Percentiles rank a stretch among this genome's conserved stretches.
These are phyloP conservation scores for Anneissia japonica DNA, from an alignment of 35 echinoderm and acorn worm species.

Conservation along the genomic window DNA sequence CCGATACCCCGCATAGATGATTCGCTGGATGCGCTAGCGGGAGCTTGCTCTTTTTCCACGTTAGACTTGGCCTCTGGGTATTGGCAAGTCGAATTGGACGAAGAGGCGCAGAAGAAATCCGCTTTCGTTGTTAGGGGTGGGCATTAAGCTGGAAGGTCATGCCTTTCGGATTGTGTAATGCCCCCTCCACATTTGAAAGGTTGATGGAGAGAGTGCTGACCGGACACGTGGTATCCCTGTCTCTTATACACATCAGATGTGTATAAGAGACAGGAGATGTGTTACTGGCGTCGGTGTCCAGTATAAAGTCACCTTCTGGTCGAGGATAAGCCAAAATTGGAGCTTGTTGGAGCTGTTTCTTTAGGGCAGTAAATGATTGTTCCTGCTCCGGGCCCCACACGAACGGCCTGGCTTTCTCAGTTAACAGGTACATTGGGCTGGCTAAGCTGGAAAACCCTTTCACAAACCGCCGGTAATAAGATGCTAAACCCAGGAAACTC, in stretches of 20 bases:
- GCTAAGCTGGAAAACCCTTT: slow-evolving; percentile 32
- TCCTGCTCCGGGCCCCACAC: slow-evolving; percentile 22
- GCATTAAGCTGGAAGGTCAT: slow-evolving; percentile 45
- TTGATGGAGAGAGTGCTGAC: slow-evolving; percentile 40
- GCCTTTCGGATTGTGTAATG: slow-evolving; percentile 54
- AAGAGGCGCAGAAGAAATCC: slow-evolving; percentile 36
- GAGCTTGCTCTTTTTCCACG: slow-evolving; percentile 52
- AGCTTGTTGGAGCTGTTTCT: slow-evolving; percentile 11
- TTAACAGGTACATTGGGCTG: slow-evolving; percentile 27
- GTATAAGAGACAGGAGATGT: slow-evolving; percentile 7
- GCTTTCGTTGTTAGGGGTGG: slow-evolving; percentile 56
- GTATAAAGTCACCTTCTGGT: slow-evolving; percentile 7
- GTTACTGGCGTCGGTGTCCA: slow-evolving; percentile 60
- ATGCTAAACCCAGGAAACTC: slow-evolving; percentile 40
- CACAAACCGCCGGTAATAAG: slow-evolving; percentile 44
- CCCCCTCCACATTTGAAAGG: slow-evolving; percentile 45
- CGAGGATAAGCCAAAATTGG: slow-evolving; percentile 21
- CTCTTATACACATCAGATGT: slow-evolving; percentile 26
- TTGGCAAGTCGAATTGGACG: slow-evolving; percentile 64
- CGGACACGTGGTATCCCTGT: slow-evolving; percentile 33
- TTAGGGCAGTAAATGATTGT: slow-evolving; percentile 17
- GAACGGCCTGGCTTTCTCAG: slow-evolving; percentile 2
- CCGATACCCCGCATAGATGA: slow-evolving; percentile 59
- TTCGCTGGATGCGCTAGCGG: slow-evolving; percentile 41
- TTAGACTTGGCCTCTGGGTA: slow-evolving; percentile 66